Evolutionary conservation across 2,888 invertebrate genomes (phyloP), one percentile per base, ranked within the genome.

Genomic region (Campoplex nolae): DNA sequence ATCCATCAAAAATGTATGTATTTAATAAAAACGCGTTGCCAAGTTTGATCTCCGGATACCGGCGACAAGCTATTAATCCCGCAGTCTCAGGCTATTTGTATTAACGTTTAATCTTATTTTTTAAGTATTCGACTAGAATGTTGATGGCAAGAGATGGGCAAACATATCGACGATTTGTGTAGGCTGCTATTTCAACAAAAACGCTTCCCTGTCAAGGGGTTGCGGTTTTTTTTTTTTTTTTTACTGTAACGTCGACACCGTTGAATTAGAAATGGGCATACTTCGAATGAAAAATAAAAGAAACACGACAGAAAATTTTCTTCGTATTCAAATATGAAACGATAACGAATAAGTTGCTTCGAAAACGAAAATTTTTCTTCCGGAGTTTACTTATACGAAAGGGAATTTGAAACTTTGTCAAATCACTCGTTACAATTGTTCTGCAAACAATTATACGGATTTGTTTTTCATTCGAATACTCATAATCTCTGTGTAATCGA

Each of bases 91-190:
- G 84, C 84, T 84, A 87, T 81, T 62, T 77, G 68, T 82, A 82
- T 77, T 78, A 82, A 83, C 67, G 68, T 82, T 85, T 87, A 74
- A 74, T 83, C 80, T 88, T 86, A 78, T 77, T 84, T 62, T 62
- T 71, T 87, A 87, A 88, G 83, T 88, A 88, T 87, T 88, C 84
- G 89, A 89, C 89, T 89, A 89, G 89, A 89, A 88, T 89, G 88
- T 88, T 86, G 51, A 65, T 84, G 88, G 89, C 84, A 86, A 87
- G 87, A 87, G 85, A 68, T 79, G 77, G 82, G 58, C 79, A 54
- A 85, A 70, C 62, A 42, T 56, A 78, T 78, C 62, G 73, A 77
- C 70, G 77, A 81, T 67, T 38, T 23, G n/a, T 62, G n/a, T 42
- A 62, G 73, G 78, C 70, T 62, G 16, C 67, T 73, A 28, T 67